Evolutionary conservation across 2,888 invertebrate genomes (phyloP).

Genomic region (Acrobasis repandana): DNA sequence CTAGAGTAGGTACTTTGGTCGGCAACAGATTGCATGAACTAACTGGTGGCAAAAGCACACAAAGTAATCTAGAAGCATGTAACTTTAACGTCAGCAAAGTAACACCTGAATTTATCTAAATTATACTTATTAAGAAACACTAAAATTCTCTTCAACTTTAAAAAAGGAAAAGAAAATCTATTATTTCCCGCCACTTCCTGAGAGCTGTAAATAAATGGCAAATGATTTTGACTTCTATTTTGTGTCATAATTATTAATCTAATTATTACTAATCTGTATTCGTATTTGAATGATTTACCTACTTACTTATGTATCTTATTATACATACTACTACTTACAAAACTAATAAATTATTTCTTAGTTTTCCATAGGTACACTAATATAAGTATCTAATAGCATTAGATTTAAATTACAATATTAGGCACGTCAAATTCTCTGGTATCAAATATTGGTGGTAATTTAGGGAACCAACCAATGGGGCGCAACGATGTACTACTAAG

Average conservation of each 20-base stretch:
- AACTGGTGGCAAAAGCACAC: too few species aligned
- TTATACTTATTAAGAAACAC: too few species aligned
- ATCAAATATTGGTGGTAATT: slow-evolving; percentile 8
- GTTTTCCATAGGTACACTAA: background rate
- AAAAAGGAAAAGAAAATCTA: too few species aligned
- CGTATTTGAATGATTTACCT: background rate
- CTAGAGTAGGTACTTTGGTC: too few species aligned
- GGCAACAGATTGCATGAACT: too few species aligned
- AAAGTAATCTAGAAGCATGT: too few species aligned
- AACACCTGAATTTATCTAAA: too few species aligned
- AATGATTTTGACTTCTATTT: background rate
- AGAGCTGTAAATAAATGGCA: background rate
- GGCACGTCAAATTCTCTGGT: slow-evolving; percentile 25
- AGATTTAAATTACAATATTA: slow-evolving; percentile 23
- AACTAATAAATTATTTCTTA: slow-evolving; percentile 1
- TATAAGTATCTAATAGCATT: background rate
- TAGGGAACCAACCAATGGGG: background rate
- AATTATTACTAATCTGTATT: background rate
- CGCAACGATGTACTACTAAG: background rate
- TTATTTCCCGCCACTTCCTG: background rate
- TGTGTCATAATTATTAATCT: too few species aligned
- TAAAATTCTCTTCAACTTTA: too few species aligned
- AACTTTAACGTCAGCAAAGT: too few species aligned
- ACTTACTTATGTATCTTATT: background rate
- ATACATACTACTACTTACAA: background rate